These are phyloP conservation scores for Enteromius trimaculatus DNA, from an alignment of 2,797 vertebrate genomes.

Conservation along the genomic window DNA sequence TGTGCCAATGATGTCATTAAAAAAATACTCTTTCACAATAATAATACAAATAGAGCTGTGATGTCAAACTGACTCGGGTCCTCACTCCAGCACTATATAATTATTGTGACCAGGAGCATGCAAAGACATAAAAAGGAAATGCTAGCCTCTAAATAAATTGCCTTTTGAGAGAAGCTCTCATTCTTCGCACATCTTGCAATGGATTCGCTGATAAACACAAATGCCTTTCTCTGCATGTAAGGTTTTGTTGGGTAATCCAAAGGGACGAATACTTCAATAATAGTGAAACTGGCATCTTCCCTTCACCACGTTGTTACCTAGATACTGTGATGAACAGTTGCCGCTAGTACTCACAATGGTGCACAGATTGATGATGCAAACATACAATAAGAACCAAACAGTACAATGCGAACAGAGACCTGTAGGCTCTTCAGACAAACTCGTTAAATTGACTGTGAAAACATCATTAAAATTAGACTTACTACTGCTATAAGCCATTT, in stretches of 20 bases:
- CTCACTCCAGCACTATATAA: neutral
- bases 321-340: constrained; percentile 19
- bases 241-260: constrained; percentile 23
- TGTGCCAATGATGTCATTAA: neutral
- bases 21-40: no score
- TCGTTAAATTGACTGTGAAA: neutral
- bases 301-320: neutral
- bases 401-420: constrained; percentile 12
- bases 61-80: neutral
- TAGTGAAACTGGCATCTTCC: constrained; percentile 7
- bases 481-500: neutral
- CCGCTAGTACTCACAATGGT: neutral
- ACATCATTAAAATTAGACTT: neutral
- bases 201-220: neutral
- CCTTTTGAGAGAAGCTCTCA: neutral
- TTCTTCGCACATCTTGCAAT: neutral
- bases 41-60: neutral
- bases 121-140: neutral
- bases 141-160: neutral
- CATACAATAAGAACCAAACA: neutral
- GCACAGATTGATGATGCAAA: neutral
- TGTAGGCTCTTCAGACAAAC: neutral
- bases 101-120: constrained; percentile 6
- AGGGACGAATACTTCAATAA: neutral
- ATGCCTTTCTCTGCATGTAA: neutral